Conservation (phyloP, 2,888 invertebrate genomes). For the Cryptus armator region DNA sequence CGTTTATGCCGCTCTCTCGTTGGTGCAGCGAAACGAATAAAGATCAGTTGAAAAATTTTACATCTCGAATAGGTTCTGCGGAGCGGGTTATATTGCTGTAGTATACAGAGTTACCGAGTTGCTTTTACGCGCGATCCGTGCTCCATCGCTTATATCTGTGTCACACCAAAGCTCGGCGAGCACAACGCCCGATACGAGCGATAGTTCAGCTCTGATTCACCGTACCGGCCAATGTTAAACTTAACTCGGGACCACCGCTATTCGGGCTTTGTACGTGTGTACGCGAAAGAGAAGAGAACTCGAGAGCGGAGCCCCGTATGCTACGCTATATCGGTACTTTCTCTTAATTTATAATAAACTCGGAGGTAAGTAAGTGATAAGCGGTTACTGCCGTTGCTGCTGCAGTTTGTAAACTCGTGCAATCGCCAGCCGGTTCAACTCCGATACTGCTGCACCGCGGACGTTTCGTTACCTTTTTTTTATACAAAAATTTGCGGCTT, state of each 20-base stretch:
- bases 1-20: slow-evolving; percentile 56
- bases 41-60: slow-evolving; percentile 33
- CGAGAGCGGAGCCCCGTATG: slow-evolving; percentile 21
- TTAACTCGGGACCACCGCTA: slow-evolving; percentile 56
- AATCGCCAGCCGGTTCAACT: slow-evolving; percentile 21
- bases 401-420: slow-evolving; percentile 46
- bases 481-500: too few species aligned
- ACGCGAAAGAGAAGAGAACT: slow-evolving; percentile 37
- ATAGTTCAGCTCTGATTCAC: slow-evolving; percentile 83
- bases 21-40: slow-evolving; percentile 50
- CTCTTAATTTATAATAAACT: slow-evolving; percentile 78
- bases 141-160: slow-evolving; percentile 69
- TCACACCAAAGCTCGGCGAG: slow-evolving; percentile 75
- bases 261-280: slow-evolving; percentile 32
- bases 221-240: slow-evolving; percentile 62
- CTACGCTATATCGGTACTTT: slow-evolving; percentile 72
- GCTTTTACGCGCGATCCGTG: neutral
- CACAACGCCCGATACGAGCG: slow-evolving; percentile 76
- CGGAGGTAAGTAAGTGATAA: slow-evolving; percentile 67
- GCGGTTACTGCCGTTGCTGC: slow-evolving; percentile 18
- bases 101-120: neutral
- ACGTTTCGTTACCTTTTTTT: neutral
- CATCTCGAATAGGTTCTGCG: neutral
- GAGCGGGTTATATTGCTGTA: slow-evolving; percentile 3
- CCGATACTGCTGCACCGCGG: neutral